phyloP scores from a whole-genome alignment of 2,888 invertebrate genomes.

The Agrotis ipsilon region DNA sequence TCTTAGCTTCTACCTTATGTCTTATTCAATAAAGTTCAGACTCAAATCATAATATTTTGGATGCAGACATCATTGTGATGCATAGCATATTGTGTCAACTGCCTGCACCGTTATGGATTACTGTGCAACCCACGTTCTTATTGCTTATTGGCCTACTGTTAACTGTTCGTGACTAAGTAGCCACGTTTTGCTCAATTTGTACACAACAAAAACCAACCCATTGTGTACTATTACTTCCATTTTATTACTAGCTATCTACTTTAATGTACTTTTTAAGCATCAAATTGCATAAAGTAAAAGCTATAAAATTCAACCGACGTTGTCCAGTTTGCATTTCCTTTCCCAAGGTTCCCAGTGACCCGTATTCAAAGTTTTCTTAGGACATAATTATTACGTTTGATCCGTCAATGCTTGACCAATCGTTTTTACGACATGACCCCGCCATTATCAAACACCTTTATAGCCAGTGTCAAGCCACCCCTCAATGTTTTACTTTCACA shows the following conservation, averaged over 20 bases:
- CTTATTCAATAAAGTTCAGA: not conserved
- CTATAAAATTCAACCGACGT: constrained; percentile 58
- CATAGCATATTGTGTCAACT: constrained; percentile 64
- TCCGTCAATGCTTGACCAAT: constrained; percentile 88
- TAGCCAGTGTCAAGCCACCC: constrained; percentile 75
- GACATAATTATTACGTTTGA: constrained; percentile 79
- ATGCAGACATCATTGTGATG: constrained; percentile 58
- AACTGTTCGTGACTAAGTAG: constrained; percentile 53
- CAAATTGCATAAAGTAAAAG: constrained; percentile 28
- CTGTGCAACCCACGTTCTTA: constrained; percentile 64
- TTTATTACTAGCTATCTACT: constrained; percentile 31
- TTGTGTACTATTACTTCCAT: constrained; percentile 25
- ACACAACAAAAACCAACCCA: constrained; percentile 33
- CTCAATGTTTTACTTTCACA: constrained; percentile 88
- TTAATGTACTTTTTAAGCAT: constrained; percentile 40
- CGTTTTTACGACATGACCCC: constrained; percentile 82
- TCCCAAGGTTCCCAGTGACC: constrained; percentile 86
- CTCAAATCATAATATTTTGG: constrained; percentile 29
- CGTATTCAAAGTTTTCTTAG: constrained; percentile 80
- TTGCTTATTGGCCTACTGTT: constrained; percentile 60
- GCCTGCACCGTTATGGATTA: constrained; percentile 66
- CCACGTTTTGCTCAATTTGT: constrained; percentile 41
- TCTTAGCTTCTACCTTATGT: no score
- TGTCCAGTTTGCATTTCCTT: constrained; percentile 78
- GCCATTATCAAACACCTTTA: constrained; percentile 79